Percentiles rank a stretch among this genome's conserved stretches.
Conservation (phyloP, 2,888 invertebrate species). For the Tetheella fluctuosa region DNA sequence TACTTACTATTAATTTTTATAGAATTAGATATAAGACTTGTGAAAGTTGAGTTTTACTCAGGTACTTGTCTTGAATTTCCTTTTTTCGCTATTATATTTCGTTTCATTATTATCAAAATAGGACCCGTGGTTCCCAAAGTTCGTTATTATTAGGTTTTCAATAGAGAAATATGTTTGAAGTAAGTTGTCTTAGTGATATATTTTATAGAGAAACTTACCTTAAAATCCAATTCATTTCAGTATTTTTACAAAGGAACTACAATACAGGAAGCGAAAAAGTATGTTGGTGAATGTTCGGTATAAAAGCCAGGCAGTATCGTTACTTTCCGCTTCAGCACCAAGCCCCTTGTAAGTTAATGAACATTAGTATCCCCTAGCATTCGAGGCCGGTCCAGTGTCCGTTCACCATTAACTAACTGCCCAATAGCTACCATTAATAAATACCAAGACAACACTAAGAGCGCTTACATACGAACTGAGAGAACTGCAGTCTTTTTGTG, state of each 20-base stretch:
- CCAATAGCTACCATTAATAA: constrained; percentile 50
- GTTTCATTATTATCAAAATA: no score
- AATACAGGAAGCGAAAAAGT: background rate
- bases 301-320: background rate
- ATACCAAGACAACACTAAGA: constrained; percentile 38
- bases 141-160: no score
- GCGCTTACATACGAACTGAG: constrained; percentile 8
- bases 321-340: constrained; percentile 16
- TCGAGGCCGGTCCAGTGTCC: constrained; percentile 31
- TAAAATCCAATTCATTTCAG: no score
- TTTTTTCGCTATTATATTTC: no score
- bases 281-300: background rate
- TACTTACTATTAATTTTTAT: no score
- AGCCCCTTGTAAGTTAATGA: constrained; percentile 15
- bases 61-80: no score
- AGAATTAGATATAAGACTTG: no score
- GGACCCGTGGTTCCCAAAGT: no score
- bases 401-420: constrained; percentile 47
- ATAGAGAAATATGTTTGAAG: no score
- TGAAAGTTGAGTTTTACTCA: no score
- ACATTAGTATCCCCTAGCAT: constrained; percentile 26
- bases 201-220: no score
- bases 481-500: background rate
- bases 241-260: background rate
- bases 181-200: no score